Evolutionary conservation across 2,888 invertebrate species (phyloP).

Genomic region (Lysandra coridon): DNA sequence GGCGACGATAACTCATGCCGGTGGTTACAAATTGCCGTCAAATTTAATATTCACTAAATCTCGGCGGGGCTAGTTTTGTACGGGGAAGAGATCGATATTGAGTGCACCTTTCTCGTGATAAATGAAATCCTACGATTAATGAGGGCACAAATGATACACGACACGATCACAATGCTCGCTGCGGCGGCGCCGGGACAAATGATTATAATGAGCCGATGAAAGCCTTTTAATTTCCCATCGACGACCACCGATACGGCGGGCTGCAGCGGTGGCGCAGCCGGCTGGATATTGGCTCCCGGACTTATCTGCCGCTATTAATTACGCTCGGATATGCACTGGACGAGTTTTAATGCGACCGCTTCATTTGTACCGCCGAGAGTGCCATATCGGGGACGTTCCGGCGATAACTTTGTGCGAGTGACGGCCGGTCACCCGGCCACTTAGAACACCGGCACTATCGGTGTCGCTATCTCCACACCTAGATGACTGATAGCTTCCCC

Average conservation of each 20-base stretch:
- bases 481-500: conserved; percentile 57
- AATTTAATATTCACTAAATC: conserved; percentile 29
- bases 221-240: conserved; percentile 80
- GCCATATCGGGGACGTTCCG: conserved; percentile 70
- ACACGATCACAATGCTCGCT: conserved; percentile 70
- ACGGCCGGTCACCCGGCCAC: conserved; percentile 51
- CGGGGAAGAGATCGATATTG: conserved; percentile 30
- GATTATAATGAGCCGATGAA: conserved; percentile 76
- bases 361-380: conserved; percentile 74
- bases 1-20: conserved; percentile 20
- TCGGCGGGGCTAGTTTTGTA: conserved; percentile 9
- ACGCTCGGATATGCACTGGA: conserved; percentile 73
- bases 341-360: conserved; percentile 80
- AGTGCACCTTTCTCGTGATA: conserved; percentile 39
- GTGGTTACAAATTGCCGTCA: conserved; percentile 29
- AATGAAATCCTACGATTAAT: conserved; percentile 57
- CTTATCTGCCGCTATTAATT: conserved; percentile 79
- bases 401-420: conserved; percentile 68
- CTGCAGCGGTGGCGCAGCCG: conserved; percentile 66
- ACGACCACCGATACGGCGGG: conserved; percentile 69
- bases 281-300: conserved; percentile 67
- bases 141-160: conserved; percentile 61
- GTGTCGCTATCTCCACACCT: conserved; percentile 42
- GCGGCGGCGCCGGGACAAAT: conserved; percentile 71
- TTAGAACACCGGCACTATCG: conserved; percentile 38